Base-by-base conservation (phyloP, 2,797 vertebrate species). In the Sciurus carolinensis region DNA sequence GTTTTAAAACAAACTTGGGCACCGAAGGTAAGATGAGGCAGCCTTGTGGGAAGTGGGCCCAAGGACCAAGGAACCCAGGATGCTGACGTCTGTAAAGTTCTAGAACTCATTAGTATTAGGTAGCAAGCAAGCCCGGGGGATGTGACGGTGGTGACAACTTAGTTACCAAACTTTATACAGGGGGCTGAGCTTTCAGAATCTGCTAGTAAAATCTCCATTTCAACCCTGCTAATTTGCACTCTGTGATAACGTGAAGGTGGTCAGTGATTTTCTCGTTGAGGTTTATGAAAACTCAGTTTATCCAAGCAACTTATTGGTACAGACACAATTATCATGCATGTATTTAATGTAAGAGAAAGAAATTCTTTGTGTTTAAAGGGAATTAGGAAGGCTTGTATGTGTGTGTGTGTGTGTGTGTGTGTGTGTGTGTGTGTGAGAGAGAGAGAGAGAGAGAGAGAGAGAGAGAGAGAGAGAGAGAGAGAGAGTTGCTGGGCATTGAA, bases 51-150 rank as follows among this genome's bases (percentile, higher is more conserved):
- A 84, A 91, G 76, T 52, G 94, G 84, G 24, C 79, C 0, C 28
- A 6, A 79, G 52, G 95, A 90, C 90, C 87, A 20, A 90, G 47
- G n/a, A 33, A 28, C 36, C 33, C 50, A 67, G 80, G 50, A 24
- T 77, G 95, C 80, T 89, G 97, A 93, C 52, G 64, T 94, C 66
- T 94, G 69, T 66, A 77, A 91, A 87, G 44, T 47, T 47, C 9
- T 26, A 82, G 83, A 83, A 81, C 44, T 39, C 66, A 13, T 66
- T 24, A 3, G 44, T 9, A 1, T 50, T 95, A 42, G 11, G 94
- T 97, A 96, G 71, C 47, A 76, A 85, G 57, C 44, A 89, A 75
- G 77, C 47, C 93, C 28, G 10, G 47, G 28, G 90, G 87, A 57
- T 76, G 18, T 42, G 91, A 75, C 22, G 5, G 1, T 22, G 47